A percentile compares a stretch with the other conserved stretches of the same genome.
phyloP scores from a whole-genome alignment of 2,888 invertebrate genomes.

The Epirrhoe alternata region DNA sequence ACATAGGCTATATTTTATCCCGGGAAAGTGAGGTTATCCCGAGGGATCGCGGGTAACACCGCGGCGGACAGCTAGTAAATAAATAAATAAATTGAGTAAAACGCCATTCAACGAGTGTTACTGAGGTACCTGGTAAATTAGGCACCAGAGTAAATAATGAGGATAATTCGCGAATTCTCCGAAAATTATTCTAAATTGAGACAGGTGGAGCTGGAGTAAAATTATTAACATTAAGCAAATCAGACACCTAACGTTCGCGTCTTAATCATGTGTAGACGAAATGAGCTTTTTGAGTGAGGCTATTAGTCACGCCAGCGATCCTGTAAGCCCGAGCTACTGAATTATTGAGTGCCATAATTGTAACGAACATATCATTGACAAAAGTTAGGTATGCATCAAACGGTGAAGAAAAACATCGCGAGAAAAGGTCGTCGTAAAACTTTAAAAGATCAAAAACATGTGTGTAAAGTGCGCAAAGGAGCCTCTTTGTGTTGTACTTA shows the following conservation, averaged over 20 bases:
- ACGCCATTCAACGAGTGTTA: background rate
- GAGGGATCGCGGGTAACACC: too few relatives aligned
- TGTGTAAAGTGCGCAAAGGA: too few relatives aligned
- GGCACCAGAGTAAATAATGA: constrained; percentile 24
- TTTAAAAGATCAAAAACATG: too few relatives aligned
- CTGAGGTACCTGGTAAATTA: constrained; percentile 17
- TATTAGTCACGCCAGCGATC: constrained; percentile 35
- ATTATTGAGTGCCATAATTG: background rate
- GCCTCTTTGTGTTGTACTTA: too few relatives aligned
- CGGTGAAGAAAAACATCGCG: too few relatives aligned
- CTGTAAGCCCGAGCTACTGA: constrained; percentile 8
- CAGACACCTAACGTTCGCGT: constrained; percentile 37
- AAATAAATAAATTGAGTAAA: background rate
- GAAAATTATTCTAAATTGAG: constrained; percentile 38
- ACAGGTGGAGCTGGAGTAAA: constrained; percentile 36
- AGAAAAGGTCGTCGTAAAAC: too few relatives aligned
- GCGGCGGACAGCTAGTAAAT: too few relatives aligned
- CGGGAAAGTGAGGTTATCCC: too few relatives aligned
- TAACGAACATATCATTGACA: background rate
- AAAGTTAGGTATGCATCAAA: background rate
- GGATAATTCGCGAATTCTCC: constrained; percentile 25
- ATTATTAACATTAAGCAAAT: constrained; percentile 41
- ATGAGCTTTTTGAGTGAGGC: constrained; percentile 35
- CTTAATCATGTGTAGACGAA: constrained; percentile 43
- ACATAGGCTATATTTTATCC: too few relatives aligned